Conservation (phyloP, 2,113 vertebrate species). For the Ictidomys tridecemlineatus region DNA sequence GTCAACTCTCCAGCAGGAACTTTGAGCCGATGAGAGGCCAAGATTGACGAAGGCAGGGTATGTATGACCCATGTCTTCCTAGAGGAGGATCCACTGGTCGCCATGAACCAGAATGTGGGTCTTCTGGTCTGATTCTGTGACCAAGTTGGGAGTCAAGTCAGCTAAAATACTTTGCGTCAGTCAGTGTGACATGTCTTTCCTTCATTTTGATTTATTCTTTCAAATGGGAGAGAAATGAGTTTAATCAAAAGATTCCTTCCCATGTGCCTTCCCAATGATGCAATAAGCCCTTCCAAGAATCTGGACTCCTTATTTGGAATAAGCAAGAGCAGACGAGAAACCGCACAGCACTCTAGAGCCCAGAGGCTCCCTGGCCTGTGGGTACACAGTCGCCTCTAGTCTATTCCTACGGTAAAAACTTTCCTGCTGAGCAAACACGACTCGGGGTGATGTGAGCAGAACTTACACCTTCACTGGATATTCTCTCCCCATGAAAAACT, state of each 20-base stretch:
- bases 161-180: neutral
- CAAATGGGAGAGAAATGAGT: neutral
- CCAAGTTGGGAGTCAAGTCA: neutral
- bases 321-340: neutral
- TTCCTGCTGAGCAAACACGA: neutral
- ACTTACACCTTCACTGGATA: neutral
- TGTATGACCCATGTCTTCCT: accelerated
- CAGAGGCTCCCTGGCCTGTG: neutral
- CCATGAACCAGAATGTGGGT: accelerated
- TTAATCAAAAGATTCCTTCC: neutral
- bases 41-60: neutral
- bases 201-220: neutral
- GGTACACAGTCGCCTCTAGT: neutral
- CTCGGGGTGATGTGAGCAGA: neutral
- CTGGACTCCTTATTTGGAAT: neutral
- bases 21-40: neutral
- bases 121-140: neutral
- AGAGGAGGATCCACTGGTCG: neutral
- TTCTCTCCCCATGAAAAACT: neutral
- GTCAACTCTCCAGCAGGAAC: neutral
- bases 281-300: neutral
- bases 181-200: neutral
- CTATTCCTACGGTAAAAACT: neutral
- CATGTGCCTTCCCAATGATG: neutral
- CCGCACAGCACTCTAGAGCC: neutral